Conservation (phyloP, 2,888 invertebrate species). For the Brassicogethes aeneus region DNA sequence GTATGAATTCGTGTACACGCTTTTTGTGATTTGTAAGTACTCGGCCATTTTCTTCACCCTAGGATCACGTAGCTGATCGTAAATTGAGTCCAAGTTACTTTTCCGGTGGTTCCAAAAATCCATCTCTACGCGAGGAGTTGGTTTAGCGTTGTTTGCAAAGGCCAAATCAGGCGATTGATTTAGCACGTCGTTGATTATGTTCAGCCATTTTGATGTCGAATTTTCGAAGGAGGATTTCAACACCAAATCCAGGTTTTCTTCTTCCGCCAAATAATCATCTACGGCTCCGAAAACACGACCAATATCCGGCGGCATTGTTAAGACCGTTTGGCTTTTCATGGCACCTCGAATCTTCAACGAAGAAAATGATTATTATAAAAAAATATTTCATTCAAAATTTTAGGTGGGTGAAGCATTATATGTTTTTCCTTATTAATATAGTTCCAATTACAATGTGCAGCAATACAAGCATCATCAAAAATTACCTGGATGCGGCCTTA, state of each 20-base stretch:
- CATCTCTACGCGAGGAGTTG: constrained; percentile 62
- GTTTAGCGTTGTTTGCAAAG: constrained; percentile 59
- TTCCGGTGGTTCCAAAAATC: constrained; percentile 73
- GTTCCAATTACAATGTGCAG: too few species aligned
- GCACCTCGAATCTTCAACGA: constrained; percentile 57
- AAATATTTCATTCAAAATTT: too few species aligned
- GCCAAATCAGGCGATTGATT: constrained; percentile 62
- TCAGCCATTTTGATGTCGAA: constrained; percentile 79
- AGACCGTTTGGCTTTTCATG: constrained; percentile 73
- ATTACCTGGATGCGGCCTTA: too few species aligned
- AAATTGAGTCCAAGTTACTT: constrained; percentile 77
- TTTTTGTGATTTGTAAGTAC: constrained; percentile 58
- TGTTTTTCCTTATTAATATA: too few species aligned
- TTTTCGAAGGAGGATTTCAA: constrained; percentile 78
- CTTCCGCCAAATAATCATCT: constrained; percentile 43
- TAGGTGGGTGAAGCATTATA: too few species aligned
- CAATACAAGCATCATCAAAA: too few species aligned
- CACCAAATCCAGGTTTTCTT: constrained; percentile 53
- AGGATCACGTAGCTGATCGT: constrained; percentile 75
- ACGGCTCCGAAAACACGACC: constrained; percentile 58
- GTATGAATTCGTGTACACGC: constrained; percentile 72
- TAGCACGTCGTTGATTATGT: constrained; percentile 57
- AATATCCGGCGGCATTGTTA: constrained; percentile 76
- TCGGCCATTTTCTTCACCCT: constrained; percentile 77
- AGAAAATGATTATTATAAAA: too few species aligned